Percentiles rank a stretch among this genome's conserved stretches.
phyloP scores from a whole-genome alignment of 64 coral and sea anemone species.

The Dendronephthya gigantea region DNA sequence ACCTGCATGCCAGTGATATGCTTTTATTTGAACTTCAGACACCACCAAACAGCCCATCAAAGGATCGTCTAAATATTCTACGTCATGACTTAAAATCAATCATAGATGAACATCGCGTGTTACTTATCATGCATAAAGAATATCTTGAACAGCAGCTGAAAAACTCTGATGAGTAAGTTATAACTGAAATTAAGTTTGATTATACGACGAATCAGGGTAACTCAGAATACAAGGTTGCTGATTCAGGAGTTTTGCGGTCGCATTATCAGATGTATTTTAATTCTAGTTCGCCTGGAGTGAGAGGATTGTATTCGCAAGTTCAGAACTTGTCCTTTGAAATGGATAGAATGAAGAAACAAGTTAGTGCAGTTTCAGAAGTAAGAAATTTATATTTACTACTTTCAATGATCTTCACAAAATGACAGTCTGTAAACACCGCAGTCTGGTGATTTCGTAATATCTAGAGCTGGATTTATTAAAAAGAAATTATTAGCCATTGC shows the following conservation, averaged over 20 bases:
- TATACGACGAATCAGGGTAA: too few species aligned
- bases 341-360: background rate
- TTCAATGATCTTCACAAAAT: too few species aligned
- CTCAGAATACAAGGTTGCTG: too few species aligned
- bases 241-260: too few species aligned
- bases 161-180: background rate
- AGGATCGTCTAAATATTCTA: slow-evolving; percentile 2
- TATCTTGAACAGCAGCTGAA: background rate
- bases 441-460: too few species aligned
- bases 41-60: background rate
- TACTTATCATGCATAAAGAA: background rate
- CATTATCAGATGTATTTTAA: background rate
- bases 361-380: background rate
- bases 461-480: too few species aligned
- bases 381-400: background rate
- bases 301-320: background rate
- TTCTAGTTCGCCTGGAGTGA: background rate
- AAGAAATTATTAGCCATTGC: too few species aligned
- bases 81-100: background rate
- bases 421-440: too few species aligned
- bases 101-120: background rate
- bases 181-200: background rate
- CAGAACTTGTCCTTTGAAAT: background rate
- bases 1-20: too few species aligned
- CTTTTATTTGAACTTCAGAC: background rate